A percentile compares a stretch with the other conserved stretches of the same genome.
Evolutionary conservation across 2,888 invertebrate species (phyloP).

Genomic region (Chrysomela aeneicollis): DNA sequence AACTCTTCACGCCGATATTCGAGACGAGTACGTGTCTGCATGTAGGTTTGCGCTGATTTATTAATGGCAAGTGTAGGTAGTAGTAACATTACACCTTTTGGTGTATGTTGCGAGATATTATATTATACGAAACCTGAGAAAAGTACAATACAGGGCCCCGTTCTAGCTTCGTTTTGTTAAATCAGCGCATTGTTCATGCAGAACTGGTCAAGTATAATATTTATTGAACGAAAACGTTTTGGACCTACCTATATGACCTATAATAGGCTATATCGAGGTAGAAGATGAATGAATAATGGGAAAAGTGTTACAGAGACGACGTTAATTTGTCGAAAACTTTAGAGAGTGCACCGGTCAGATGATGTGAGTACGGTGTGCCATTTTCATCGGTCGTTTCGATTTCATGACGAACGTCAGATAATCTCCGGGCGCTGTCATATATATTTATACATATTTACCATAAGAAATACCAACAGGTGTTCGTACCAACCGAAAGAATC

Average conservation of each 20-base stretch:
- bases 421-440: no score
- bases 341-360: constrained; percentile 3
- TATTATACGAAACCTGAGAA: neutral
- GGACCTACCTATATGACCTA: no score
- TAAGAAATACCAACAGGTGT: constrained; percentile 4
- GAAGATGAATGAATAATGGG: neutral
- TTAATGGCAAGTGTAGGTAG: neutral
- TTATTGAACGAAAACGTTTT: no score
- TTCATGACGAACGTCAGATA: no score
- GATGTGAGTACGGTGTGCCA: constrained; percentile 8
- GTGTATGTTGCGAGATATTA: neutral
- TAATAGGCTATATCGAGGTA: no score
- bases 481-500: constrained; percentile 15
- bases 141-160: neutral
- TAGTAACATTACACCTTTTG: neutral
- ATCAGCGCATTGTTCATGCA: neutral
- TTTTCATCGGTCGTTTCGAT: neutral
- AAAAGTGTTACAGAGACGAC: constrained; percentile 18
- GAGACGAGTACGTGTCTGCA: neutral
- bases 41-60: neutral
- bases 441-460: neutral
- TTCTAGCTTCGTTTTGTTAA: neutral
- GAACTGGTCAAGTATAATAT: no score
- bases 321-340: constrained; percentile 17
- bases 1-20: neutral